A percentile compares a stretch with the other conserved stretches of the same genome.
Conservation (phyloP, 1,140 invertebrate genomes). For the Zaprionus ghesquierei region DNA sequence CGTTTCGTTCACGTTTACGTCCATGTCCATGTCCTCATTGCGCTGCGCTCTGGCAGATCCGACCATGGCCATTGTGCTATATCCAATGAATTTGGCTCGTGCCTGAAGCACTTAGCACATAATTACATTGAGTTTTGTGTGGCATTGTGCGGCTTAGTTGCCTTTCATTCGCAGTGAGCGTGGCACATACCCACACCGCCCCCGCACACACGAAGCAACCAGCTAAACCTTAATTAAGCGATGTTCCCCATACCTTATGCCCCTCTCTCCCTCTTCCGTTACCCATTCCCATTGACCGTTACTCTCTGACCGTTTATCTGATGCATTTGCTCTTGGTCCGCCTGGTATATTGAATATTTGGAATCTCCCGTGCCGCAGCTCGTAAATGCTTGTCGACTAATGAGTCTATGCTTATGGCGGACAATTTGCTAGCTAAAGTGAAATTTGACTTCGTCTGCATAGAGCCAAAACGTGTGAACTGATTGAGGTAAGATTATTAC, state of each 20-base stretch:
- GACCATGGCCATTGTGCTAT: slow-evolving; percentile 28
- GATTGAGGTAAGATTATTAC: background rate
- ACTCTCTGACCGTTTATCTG: slow-evolving; percentile 10
- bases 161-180: slow-evolving; percentile 6
- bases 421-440: slow-evolving; percentile 35
- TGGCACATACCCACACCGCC: background rate
- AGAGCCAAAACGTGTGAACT: slow-evolving; percentile 6
- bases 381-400: slow-evolving; percentile 35
- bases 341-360: slow-evolving; percentile 44
- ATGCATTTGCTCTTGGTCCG: slow-evolving; percentile 6
- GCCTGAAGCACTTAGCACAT: slow-evolving; percentile 46
- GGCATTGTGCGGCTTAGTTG: slow-evolving; percentile 3
- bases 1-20: background rate
- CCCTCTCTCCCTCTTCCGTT: too few relatives aligned
- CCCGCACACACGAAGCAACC: background rate
- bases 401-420: slow-evolving; percentile 45
- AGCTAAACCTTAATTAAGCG: slow-evolving; percentile 47
- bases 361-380: background rate
- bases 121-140: slow-evolving; percentile 40
- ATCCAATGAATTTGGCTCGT: slow-evolving; percentile 25
- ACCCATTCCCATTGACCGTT: background rate
- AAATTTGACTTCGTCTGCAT: slow-evolving; percentile 21
- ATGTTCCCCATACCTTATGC: slow-evolving; percentile 9
- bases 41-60: background rate
- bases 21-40: background rate